Conservation (phyloP, 2,113 vertebrate species). For the Motacilla alba region DNA sequence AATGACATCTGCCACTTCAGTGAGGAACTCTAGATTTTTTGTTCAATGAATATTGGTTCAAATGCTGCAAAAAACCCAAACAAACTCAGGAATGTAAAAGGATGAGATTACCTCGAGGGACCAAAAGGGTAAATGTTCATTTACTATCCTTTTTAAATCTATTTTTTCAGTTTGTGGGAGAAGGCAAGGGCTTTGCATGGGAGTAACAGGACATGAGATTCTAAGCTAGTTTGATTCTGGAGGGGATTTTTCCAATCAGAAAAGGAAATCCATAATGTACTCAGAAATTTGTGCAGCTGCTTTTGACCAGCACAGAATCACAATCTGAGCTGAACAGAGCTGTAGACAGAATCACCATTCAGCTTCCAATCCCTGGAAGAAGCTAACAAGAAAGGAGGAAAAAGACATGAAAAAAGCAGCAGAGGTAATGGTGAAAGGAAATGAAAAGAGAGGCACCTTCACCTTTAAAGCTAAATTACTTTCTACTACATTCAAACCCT, state of each 20-base stretch:
- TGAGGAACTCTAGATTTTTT: not conserved
- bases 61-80: not conserved
- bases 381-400: not conserved
- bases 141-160: not conserved
- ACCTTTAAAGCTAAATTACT: conserved; percentile 8
- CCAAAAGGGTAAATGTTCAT: not conserved
- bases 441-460: not conserved
- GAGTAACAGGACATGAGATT: not conserved
- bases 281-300: not conserved
- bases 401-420: not conserved
- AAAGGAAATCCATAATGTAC: not conserved
- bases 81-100: not conserved
- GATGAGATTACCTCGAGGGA: not conserved
- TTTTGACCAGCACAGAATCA: not conserved
- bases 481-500: not conserved
- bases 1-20: not conserved
- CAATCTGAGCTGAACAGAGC: not conserved
- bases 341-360: not conserved
- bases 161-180: not conserved
- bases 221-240: not conserved
- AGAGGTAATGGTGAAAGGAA: not conserved
- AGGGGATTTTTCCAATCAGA: not conserved
- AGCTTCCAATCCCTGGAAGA: not conserved
- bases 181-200: not conserved
- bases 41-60: not conserved